Conservation (phyloP, 2,888 invertebrate species). For the Ethmia dodecea region DNA sequence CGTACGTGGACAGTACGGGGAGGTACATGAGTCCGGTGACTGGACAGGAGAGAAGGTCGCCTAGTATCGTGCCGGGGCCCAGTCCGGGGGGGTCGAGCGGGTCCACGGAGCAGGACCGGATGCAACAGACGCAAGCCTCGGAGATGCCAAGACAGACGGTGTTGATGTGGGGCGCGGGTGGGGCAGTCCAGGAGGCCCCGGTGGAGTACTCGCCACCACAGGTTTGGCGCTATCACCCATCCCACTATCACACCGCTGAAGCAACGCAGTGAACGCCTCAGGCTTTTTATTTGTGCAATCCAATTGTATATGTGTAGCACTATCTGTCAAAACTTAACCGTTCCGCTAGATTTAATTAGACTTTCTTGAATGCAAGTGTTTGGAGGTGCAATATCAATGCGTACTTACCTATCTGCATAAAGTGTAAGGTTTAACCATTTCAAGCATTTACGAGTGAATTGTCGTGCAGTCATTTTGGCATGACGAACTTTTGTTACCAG, state of each 20-base stretch:
- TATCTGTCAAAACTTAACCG: too few species aligned
- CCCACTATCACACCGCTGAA: slow-evolving; percentile 72
- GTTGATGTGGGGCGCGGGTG: slow-evolving; percentile 91
- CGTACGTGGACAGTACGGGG: slow-evolving; percentile 76
- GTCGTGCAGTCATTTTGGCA: too few species aligned
- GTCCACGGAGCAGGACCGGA: slow-evolving; percentile 58
- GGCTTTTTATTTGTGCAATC: slow-evolving; percentile 44
- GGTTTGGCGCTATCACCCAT: slow-evolving; percentile 73
- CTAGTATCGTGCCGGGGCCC: slow-evolving; percentile 74
- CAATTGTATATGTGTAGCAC: too few species aligned
- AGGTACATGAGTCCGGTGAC: slow-evolving; percentile 79
- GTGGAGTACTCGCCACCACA: slow-evolving; percentile 70
- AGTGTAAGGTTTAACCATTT: too few species aligned
- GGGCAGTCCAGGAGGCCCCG: slow-evolving; percentile 60
- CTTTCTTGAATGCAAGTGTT: too few species aligned
- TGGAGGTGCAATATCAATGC: too few species aligned
- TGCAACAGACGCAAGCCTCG: slow-evolving; percentile 58
- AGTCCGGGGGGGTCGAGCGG: slow-evolving; percentile 67
- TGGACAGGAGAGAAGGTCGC: slow-evolving; percentile 80
- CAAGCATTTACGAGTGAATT: too few species aligned
- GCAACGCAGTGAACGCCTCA: slow-evolving; percentile 59
- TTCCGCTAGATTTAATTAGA: too few species aligned
- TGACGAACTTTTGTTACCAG: slow-evolving; percentile 53
- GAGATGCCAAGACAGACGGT: slow-evolving; percentile 91
- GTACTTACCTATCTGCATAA: too few species aligned